Conservation (phyloP, 2,888 invertebrate genomes). For the Cyaniris semiargus region DNA sequence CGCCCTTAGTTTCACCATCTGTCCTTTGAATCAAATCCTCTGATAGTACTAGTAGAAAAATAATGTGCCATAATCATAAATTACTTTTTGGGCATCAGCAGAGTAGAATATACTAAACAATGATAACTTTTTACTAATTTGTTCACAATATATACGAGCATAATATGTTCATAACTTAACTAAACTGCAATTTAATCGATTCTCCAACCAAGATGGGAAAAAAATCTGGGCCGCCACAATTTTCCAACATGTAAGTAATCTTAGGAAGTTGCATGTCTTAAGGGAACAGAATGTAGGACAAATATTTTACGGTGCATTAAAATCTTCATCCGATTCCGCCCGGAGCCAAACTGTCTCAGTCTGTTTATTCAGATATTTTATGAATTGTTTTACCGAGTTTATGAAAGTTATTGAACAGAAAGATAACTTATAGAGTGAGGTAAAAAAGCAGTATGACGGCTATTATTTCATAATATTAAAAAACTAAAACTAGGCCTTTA, state of each 20-base stretch:
- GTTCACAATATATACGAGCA: background rate
- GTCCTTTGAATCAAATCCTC: no score
- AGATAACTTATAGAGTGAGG: background rate
- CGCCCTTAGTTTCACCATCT: no score
- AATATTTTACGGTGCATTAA: conserved; percentile 31
- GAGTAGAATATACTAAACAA: no score
- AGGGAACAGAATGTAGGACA: conserved; percentile 28
- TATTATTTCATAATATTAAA: no score
- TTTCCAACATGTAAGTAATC: conserved; percentile 11
- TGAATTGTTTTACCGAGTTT: background rate
- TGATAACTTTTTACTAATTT: no score
- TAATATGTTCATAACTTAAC: background rate
- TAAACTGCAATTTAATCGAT: background rate
- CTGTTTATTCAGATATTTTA: conserved; percentile 14
- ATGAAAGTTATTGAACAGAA: background rate
- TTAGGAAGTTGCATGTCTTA: conserved; percentile 22
- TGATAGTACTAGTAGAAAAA: no score
- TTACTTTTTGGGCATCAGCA: no score
- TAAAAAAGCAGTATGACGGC: background rate
- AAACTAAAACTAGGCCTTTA: no score
- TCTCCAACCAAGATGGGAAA: background rate
- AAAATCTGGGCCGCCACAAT: background rate
- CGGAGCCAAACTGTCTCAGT: conserved; percentile 26
- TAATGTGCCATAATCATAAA: no score
- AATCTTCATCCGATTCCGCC: conserved; percentile 32